Evolutionary conservation across 2,113 vertebrate species (phyloP), one percentile per base, ranked within the genome.

Genomic region (Varanus komodoensis): DNA sequence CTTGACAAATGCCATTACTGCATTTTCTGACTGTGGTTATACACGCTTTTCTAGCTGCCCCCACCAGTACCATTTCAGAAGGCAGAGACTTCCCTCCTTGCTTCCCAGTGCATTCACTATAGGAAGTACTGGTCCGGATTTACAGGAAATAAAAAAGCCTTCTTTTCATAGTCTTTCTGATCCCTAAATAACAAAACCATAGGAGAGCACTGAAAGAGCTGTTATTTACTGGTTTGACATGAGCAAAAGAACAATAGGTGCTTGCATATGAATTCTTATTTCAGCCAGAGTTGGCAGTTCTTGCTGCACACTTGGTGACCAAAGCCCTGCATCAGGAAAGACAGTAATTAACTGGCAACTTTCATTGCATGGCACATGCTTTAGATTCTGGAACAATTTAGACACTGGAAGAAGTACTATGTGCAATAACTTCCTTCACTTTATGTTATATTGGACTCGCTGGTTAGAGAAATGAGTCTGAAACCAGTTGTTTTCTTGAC

Each of bases 301-400:
- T 94, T 74, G 27, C 57, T 82, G 82, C 25, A 84, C 0, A 74
- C 80, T 92, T 81, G 81, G 4, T 89, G 91, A 34, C 93, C 91
- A 44, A 86, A 92, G 44, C 86, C 80, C 94, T 89, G 67, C 27
- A 90, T 87, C 82, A 93, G 92, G 78, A 91, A 89, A 91, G 86
- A 85, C 82, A 92, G 17, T 89, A 11, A 89, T 93, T 96, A 96
- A 93, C 93, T 96, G 94, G 82, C 85, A 69, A 88, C 84, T 92
- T 91, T 91, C 68, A 85, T 78, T 89, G 38, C 32, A 88, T 90
- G 79, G 29, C 50, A 91, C 27, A 82, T 1, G 83, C 48, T 87
- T 92, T 19, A 64, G 61, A 64, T 15, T 19, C 61, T 64, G 61
- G 61, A 3, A 64, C 15, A 64, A 64, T 21, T 64, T 64, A 92